Evolutionary conservation across 2,113 vertebrate species (phyloP), one percentile per base, ranked within the genome.

Genomic region (Nicator chloris): DNA sequence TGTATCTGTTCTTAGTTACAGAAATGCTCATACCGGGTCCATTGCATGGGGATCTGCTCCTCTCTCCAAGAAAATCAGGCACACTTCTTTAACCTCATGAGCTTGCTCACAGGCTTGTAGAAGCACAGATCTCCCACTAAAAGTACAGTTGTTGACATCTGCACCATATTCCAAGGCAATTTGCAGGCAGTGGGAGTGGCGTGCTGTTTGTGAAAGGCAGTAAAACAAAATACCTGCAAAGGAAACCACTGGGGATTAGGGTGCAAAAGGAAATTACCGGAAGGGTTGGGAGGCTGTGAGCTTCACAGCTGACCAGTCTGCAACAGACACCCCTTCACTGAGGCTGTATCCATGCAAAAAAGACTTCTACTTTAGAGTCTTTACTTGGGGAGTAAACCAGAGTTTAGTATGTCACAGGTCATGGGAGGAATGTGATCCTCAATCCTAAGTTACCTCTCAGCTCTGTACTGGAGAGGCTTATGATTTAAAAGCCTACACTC

Each of bases 211-310:
- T 53, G 96, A 96, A 66, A 99, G 97, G 91, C 98, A 99, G 97
- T 99, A 99, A 97, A 99, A 99, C 49, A 99, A 96, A 94, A 99
- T 47, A 12, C 99, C 99, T 99, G 97, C 65, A 86, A 92, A 95
- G 73, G 77, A 90, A 95, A 88, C 3, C 68, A 83, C 63, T 30
- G 50, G 90, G 65, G 89, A 85, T 94, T 82, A 68, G 19, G 28
- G 21, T 51, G 20, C 21, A 49, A 65, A 15, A 44, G 9, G 37
- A 21, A 60, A 47, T 33, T 47, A 47, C n/a, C 35, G 24, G 35
- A 60, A 65, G 76, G n/a, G 20, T 45, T 70, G 47, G 68, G 27
- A 60, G 44, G 19, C 39, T 80, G 19, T 73, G 37, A 79, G 30
- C 28, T 68, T 89, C 70, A 64, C 69, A 86, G 37, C 15, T 53